Percentiles rank a stretch among this genome's conserved stretches.
phyloP scores from a whole-genome alignment of 2,888 invertebrate genomes.

The Zygaena filipendulae region DNA sequence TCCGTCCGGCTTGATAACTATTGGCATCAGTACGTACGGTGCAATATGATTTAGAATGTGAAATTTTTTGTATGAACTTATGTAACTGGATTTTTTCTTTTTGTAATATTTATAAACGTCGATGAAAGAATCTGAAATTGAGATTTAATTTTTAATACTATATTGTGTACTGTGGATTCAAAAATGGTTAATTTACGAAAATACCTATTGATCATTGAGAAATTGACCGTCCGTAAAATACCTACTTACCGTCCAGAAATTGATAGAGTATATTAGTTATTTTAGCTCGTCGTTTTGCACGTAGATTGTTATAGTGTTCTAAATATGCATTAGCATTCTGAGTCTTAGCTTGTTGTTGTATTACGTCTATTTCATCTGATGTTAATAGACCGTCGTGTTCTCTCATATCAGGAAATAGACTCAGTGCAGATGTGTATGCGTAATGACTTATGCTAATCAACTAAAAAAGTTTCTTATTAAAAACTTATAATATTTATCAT shows the following conservation, averaged over 20 bases:
- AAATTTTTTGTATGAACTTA: constrained; percentile 42
- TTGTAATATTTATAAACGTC: constrained; percentile 37
- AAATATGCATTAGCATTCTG: constrained; percentile 29
- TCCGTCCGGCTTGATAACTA: constrained; percentile 47
- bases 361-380: constrained; percentile 32
- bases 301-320: constrained; percentile 19
- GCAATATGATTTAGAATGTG: constrained; percentile 34
- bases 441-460: constrained; percentile 46
- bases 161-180: too few species aligned
- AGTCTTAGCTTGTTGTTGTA: constrained; percentile 33
- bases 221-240: too few species aligned
- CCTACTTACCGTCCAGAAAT: constrained; percentile 36
- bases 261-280: constrained; percentile 43
- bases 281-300: constrained; percentile 22
- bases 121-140: constrained; percentile 54
- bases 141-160: too few species aligned
- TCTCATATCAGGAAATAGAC: constrained; percentile 57
- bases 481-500: too few species aligned
- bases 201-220: not conserved
- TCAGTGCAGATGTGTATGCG: constrained; percentile 54
- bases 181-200: not conserved
- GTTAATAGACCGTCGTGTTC: constrained; percentile 48
- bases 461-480: constrained; percentile 24
- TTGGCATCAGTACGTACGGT: constrained; percentile 42
- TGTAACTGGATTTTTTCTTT: constrained; percentile 33